Base-by-base conservation (phyloP, 2,797 vertebrate genomes). In the Tympanoctomys barrerae region DNA sequence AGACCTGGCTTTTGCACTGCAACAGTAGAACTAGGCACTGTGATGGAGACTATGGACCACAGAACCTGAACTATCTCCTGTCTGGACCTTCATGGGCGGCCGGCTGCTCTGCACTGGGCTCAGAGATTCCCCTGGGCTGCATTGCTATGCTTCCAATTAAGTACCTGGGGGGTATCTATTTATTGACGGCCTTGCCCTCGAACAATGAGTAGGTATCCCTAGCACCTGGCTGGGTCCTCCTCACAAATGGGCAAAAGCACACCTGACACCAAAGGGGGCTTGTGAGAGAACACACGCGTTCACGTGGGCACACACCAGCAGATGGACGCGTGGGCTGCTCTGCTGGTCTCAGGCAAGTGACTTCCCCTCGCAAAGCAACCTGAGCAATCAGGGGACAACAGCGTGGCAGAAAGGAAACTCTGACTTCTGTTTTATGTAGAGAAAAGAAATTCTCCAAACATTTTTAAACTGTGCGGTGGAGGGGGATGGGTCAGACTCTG, bases 401-500 rank as follows among this genome's bases (percentile, higher is more conserved):
- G 28, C 28, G 24, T 1, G 10, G 66, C 77, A 84, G 57, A 90
- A 92, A 85, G 61, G 26, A 79, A 54, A 52, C 36, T 14, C 11
- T 89, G 73, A 52, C 81, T 73, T 79, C 81, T 66, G 22, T 31
- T 68, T 42, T 28, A 77, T 26, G 4, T 7, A 26, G 12, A 46
- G 61, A 87, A 92, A 54, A 90, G 80, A 80, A 94, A 71, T 24
- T 87, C 77, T 46, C 79, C 31, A 85, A 85, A 49, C 73, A 22
- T 14, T 77, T 59, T 81, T 19, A 49, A 64, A 59, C 10, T 89
- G 82, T 62, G 42, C 39, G 39, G 42, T 36, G 31, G 61, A 10
- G 1, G 89, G 79, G 12, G 14, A 24, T 54, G 28, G 77, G 1
- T 33, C 39, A 59, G 79, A 79, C n/a, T 42, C 28, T 24, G 24